phyloP scores from a whole-genome alignment of 2,797 vertebrate species.

The Pseudochirops cupreus region DNA sequence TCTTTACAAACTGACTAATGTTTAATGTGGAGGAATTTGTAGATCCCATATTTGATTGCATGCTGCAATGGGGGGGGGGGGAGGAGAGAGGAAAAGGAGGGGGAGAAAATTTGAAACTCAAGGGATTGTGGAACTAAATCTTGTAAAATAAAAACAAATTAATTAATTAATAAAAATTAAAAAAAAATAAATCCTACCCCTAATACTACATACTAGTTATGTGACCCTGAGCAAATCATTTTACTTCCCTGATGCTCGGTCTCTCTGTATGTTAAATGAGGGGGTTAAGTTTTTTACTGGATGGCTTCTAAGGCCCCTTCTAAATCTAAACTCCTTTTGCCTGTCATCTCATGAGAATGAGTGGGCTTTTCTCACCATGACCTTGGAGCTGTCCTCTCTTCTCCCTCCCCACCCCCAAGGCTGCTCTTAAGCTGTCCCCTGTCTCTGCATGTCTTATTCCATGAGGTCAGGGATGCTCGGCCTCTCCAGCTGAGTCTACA shows the following conservation, averaged over 20 bases:
- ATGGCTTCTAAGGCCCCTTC: background rate
- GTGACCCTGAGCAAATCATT: background rate
- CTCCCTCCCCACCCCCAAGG: background rate
- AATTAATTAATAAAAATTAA: no score
- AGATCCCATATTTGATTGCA: no score
- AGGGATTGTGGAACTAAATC: no score
- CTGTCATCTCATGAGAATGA: background rate
- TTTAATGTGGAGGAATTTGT: no score
- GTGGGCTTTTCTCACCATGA: background rate
- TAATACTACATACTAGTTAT: background rate
- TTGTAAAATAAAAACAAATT: no score
- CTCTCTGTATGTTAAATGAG: background rate
- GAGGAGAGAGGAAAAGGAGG: no score
- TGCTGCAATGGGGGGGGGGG: no score
- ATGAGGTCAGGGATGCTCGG: constrained; percentile 2
- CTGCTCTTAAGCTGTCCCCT: background rate
- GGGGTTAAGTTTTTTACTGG: background rate
- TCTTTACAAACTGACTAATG: no score
- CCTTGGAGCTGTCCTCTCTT: background rate
- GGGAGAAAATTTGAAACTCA: no score
- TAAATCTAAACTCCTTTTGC: background rate
- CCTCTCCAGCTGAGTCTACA: constrained; percentile 6
- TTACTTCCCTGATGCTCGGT: background rate
- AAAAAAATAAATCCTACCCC: background rate
- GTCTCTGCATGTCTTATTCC: background rate